Base-by-base conservation (phyloP, 2,113 vertebrate genomes). In the Hassar affinis region DNA sequence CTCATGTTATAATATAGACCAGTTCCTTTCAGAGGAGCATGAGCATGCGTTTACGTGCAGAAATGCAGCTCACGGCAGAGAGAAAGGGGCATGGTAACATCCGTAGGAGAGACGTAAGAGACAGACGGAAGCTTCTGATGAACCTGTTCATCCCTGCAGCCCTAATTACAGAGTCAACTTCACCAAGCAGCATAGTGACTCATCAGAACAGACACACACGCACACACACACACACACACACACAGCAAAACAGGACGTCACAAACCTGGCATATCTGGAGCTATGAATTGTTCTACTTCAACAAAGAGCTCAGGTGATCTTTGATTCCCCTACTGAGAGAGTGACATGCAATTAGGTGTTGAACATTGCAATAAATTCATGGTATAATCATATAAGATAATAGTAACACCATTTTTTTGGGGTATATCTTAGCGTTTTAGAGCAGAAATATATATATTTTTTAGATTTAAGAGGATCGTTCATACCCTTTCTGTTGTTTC, bases 101-200 rank as follows among this genome's bases (percentile, higher is more conserved):
- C 38, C 56, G 51, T n/a, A 25, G 14, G 57, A 68, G 72, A 81
- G 79, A 78, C n/a, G n/a, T 30, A 61, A 45, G 78, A 69, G 79
- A 71, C 20, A 35, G 35, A 79, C 20, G 9, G 56, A 78, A 75
- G 54, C 47, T 79, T 76, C 38, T 14, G 71, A 80, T 17, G 59
- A 80, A 38, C 74, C 83, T 54, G 72, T 84, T 71, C 6, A 80
- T 83, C 76, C 61, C 79, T 57, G 74, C 84, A 80, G 80, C 81
- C 86, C 86, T 91, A 91, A 93, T 92, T 92, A 91, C 92, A 52
- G 76, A 86, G 77, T 80, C 69, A 57, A 68, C 79, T 51, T 82
- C 80, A 82, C 45, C 80, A 74, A 68, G 79, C 51, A 77, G 74
- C 49, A 20, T 3, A 61, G 80, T 85, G 84, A 85, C 84, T 85